These are phyloP conservation scores for Aleiodes alternator DNA, from an alignment of 2,888 invertebrate genomes.

Conservation along the genomic window DNA sequence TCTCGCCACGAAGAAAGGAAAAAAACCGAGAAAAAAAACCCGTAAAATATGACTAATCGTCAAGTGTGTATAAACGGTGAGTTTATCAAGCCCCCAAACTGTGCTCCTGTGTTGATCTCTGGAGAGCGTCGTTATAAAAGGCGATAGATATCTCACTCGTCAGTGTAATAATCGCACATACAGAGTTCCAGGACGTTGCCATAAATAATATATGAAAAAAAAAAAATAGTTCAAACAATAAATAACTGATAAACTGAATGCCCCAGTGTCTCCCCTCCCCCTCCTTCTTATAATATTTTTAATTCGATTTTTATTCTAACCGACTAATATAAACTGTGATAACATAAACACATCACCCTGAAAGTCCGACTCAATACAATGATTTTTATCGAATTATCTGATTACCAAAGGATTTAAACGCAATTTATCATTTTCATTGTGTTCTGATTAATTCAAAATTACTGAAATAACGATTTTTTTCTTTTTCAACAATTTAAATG, in stretches of 20 bases:
- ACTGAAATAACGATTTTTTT: too few relatives aligned
- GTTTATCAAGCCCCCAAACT: neutral
- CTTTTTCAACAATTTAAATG: too few relatives aligned
- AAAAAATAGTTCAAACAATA: constrained; percentile 27
- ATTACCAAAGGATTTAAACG: too few relatives aligned
- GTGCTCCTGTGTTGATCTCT: constrained; percentile 14
- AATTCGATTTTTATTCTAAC: neutral
- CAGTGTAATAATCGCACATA: constrained; percentile 14
- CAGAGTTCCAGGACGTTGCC: constrained; percentile 5
- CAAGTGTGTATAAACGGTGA: constrained; percentile 22
- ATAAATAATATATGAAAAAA: constrained; percentile 18
- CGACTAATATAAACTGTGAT: constrained; percentile 5
- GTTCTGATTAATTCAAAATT: too few relatives aligned
- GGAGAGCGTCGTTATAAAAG: constrained; percentile 8
- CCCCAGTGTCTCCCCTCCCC: constrained; percentile 1
- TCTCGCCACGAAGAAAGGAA: neutral
- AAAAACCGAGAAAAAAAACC: constrained; percentile 6
- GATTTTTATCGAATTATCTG: too few relatives aligned
- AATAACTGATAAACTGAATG: constrained; percentile 25
- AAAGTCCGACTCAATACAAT: too few relatives aligned
- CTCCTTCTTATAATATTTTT: neutral
- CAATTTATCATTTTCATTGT: too few relatives aligned
- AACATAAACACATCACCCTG: constrained; percentile 19
- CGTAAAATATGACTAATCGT: constrained; percentile 9
- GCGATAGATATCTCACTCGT: constrained; percentile 32